Percentiles rank a stretch among this genome's conserved stretches.
Conservation (phyloP, 2,797 vertebrate genomes). For the Linurgus olivaceus region DNA sequence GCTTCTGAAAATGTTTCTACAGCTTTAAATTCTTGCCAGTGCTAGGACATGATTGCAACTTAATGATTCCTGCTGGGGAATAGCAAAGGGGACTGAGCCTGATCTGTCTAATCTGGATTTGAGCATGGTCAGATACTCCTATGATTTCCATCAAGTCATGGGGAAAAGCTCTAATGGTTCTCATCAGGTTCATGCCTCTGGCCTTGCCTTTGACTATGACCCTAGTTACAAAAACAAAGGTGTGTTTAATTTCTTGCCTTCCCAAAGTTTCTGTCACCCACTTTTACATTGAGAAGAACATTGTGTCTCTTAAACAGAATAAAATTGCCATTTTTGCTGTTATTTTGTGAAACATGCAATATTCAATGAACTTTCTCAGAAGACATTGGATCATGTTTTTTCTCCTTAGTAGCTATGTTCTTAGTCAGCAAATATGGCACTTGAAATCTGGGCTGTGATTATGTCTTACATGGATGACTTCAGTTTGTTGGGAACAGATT, state of each 20-base stretch:
- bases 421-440: not conserved
- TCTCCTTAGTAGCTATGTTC: not conserved
- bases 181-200: not conserved
- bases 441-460: not conserved
- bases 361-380: not conserved
- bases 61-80: not conserved
- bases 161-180: not conserved
- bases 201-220: not conserved
- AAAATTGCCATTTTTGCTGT: not conserved
- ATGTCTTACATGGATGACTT: not conserved
- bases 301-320: not conserved
- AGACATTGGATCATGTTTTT: not conserved
- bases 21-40: not conserved
- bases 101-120: not conserved
- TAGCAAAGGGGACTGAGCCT: not conserved
- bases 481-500: not conserved
- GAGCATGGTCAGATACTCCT: fast-evolving
- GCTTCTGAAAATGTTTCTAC: not conserved
- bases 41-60: not conserved
- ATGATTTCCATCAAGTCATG: not conserved
- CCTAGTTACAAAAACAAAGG: not conserved
- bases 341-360: not conserved
- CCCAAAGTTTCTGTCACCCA: not conserved
- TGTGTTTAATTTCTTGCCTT: not conserved
- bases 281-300: not conserved